phyloP scores from a whole-genome alignment of 2,888 invertebrate species.

The Lacanobia wlatinum region DNA sequence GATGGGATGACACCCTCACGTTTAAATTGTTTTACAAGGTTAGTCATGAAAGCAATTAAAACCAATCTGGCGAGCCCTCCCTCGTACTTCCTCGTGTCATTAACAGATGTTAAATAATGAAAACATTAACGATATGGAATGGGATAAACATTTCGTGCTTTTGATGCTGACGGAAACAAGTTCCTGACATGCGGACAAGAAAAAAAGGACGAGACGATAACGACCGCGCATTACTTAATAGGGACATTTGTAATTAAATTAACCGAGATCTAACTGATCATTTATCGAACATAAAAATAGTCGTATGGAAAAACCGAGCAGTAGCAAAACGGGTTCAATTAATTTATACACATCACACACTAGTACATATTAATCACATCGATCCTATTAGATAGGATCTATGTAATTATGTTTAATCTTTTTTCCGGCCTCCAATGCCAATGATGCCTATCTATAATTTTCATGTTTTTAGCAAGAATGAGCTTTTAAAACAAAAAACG shows the following conservation, averaged over 20 bases:
- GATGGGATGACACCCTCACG: constrained; percentile 64
- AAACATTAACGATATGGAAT: constrained; percentile 72
- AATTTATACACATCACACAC: constrained; percentile 21
- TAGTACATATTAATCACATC: constrained; percentile 39
- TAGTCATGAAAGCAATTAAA: constrained; percentile 82
- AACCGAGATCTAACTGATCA: constrained; percentile 31
- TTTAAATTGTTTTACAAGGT: constrained; percentile 75
- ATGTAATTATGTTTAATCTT: not conserved
- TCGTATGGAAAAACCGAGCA: constrained; percentile 34
- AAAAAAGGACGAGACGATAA: constrained; percentile 23
- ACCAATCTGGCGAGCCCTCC: constrained; percentile 77
- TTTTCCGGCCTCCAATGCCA: not conserved
- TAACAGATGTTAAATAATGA: constrained; percentile 75
- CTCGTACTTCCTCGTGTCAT: constrained; percentile 70
- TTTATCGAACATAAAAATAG: constrained; percentile 34
- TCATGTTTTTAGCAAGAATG: not conserved
- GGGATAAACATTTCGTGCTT: constrained; percentile 54
- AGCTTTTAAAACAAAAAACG: not conserved
- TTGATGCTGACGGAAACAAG: constrained; percentile 26
- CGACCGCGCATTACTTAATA: constrained; percentile 21
- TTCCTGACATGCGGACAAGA: constrained; percentile 3
- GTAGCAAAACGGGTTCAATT: constrained; percentile 50
- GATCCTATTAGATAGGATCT: constrained; percentile 4
- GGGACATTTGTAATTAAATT: constrained; percentile 50
- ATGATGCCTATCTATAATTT: not conserved